A percentile compares a stretch with the other conserved stretches of the same genome.
Evolutionary conservation across 2,113 vertebrate species (phyloP).

Genomic region (Condylura cristata): DNA sequence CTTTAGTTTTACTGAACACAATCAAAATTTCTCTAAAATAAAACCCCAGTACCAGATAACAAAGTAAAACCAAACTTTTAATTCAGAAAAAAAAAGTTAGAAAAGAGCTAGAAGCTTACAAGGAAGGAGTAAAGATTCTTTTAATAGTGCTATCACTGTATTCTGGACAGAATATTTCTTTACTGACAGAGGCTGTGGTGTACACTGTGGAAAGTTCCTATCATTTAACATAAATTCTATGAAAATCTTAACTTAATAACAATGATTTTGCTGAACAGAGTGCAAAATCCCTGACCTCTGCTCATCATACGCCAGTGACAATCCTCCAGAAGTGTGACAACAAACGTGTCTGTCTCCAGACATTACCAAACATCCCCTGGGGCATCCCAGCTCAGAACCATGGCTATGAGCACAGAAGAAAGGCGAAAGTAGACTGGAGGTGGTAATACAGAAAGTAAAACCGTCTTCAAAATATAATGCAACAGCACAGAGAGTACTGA

Average conservation of each 20-base stretch:
- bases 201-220: background rate
- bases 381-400: background rate
- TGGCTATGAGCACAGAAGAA: background rate
- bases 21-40: slow-evolving; percentile 31
- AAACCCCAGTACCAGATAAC: slow-evolving; percentile 34
- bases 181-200: background rate
- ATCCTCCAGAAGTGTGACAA: background rate
- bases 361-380: background rate
- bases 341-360: background rate
- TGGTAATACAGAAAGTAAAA: slow-evolving; percentile 1
- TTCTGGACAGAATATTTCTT: background rate
- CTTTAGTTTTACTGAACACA: background rate
- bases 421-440: background rate
- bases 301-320: background rate
- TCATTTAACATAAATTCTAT: background rate
- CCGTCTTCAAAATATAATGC: slow-evolving; percentile 24
- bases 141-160: background rate
- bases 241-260: slow-evolving; percentile 5
- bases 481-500: background rate
- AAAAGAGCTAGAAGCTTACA: slow-evolving; percentile 19
- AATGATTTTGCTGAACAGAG: slow-evolving; percentile 31
- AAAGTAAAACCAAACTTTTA: background rate
- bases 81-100: background rate
- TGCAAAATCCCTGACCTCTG: background rate
- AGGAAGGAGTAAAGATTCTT: background rate